These are phyloP conservation scores for Bujurquina vittata DNA, from an alignment of 2,113 vertebrate genomes.

Conservation along the genomic window DNA sequence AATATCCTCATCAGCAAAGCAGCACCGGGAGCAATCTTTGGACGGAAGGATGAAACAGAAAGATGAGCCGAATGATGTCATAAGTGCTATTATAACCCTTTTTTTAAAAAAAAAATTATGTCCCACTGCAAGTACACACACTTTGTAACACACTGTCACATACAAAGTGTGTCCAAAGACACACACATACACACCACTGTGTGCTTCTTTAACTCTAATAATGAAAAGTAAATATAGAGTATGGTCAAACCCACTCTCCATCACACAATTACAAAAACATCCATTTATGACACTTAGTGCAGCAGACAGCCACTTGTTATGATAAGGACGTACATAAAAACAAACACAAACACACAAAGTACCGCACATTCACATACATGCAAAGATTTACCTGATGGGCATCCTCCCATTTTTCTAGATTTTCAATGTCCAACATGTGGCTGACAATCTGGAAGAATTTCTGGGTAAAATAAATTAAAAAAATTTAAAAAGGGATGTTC, in stretches of 20 bases:
- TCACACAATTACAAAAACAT: background rate
- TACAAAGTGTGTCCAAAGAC: background rate
- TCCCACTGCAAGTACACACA: slow-evolving; percentile 62
- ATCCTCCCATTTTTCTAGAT: slow-evolving; percentile 95
- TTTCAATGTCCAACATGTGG: slow-evolving; percentile 96
- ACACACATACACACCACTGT: slow-evolving; percentile 20
- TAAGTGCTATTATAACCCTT: slow-evolving; percentile 8
- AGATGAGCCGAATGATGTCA: background rate
- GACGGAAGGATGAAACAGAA: background rate
- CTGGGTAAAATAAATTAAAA: slow-evolving; percentile 72
- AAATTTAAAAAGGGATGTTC: background rate
- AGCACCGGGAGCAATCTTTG: slow-evolving; percentile 92
- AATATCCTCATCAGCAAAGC: slow-evolving; percentile 94
- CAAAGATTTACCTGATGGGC: slow-evolving; percentile 89
- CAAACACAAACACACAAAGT: background rate
- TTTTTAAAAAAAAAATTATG: slow-evolving; percentile 26
- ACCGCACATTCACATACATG: background rate
- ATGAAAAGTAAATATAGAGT: slow-evolving; percentile 26
- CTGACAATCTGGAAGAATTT: slow-evolving; percentile 99
- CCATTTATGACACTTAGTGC: background rate
- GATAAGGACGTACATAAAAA: background rate
- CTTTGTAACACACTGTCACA: slow-evolving; percentile 5
- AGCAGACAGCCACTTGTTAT: background rate
- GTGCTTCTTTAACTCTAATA: slow-evolving; percentile 41
- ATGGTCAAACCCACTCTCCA: background rate